Percentiles rank a stretch among this genome's conserved stretches.
phyloP scores from a whole-genome alignment of 2,888 invertebrate species.

The Pomacea canaliculata region DNA sequence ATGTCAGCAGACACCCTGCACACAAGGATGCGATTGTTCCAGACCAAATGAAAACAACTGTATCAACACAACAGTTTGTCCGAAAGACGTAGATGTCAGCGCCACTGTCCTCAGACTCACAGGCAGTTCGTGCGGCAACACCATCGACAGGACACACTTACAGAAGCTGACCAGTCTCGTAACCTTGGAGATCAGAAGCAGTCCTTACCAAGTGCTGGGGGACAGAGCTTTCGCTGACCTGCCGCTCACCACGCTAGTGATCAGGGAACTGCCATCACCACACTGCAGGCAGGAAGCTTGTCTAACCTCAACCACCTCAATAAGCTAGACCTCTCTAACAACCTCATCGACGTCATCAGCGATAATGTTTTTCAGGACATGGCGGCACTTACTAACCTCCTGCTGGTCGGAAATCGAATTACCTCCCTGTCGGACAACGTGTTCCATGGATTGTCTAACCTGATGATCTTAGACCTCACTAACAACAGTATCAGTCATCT shows the following conservation, averaged over 20 bases:
- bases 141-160: not conserved
- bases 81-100: not conserved
- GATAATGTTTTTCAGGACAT: constrained; percentile 36
- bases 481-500: constrained; percentile 36
- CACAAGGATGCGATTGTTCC: not conserved
- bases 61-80: constrained; percentile 4
- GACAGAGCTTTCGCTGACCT: constrained; percentile 19
- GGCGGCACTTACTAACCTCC: constrained; percentile 31
- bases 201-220: not conserved
- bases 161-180: not conserved
- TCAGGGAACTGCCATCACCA: constrained; percentile 2
- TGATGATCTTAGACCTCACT: constrained; percentile 34
- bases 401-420: constrained; percentile 33
- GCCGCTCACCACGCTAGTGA: constrained; percentile 4
- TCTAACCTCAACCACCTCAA: constrained; percentile 37
- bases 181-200: not conserved
- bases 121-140: constrained; percentile 5
- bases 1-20: not conserved
- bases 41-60: constrained; percentile 4
- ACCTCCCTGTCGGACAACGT: constrained; percentile 21
- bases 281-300: constrained; percentile 30
- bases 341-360: constrained; percentile 31
- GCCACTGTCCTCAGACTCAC: not conserved
- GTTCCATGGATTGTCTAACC: constrained; percentile 33
- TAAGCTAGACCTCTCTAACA: constrained; percentile 39